A percentile compares a stretch with the other conserved stretches of the same genome.
Evolutionary conservation across 2,797 vertebrate genomes (phyloP).

Genomic region (Momotus momota): DNA sequence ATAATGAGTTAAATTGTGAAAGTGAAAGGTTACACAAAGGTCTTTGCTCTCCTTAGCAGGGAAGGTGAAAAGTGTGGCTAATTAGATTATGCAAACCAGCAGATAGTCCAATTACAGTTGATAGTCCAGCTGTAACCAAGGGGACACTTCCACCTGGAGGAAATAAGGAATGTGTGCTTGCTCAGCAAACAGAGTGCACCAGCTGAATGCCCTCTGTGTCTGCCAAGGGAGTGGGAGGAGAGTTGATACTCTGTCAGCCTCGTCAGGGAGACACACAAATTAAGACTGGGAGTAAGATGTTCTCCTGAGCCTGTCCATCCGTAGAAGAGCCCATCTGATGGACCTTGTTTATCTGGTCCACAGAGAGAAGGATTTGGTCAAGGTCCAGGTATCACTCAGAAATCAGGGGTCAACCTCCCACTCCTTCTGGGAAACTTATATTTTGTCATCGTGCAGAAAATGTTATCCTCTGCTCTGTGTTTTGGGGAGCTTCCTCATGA

Average conservation of each 20-base stretch:
- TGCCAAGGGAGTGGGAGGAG: background rate
- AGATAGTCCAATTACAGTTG: slow-evolving; percentile 28
- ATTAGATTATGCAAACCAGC: slow-evolving; percentile 57
- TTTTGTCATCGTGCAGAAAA: background rate
- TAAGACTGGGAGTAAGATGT: background rate
- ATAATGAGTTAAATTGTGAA: slow-evolving; percentile 26
- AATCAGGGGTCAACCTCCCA: background rate
- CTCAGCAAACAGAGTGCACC: background rate
- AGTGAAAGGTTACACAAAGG: slow-evolving; percentile 55
- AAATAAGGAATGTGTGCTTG: background rate
- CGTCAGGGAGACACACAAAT: background rate
- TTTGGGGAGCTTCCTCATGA: background rate
- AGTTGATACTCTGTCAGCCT: background rate
- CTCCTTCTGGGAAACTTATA: background rate
- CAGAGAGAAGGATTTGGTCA: background rate
- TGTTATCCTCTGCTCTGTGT: background rate
- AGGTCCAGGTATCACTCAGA: background rate
- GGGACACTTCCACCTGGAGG: slow-evolving; percentile 6
- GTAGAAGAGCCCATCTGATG: background rate
- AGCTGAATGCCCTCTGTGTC: background rate
- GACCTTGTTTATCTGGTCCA: background rate
- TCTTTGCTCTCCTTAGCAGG: background rate
- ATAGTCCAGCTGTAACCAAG: slow-evolving; percentile 18
- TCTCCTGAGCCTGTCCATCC: background rate
- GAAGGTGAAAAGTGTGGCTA: slow-evolving; percentile 44